Percentiles rank a stretch among this genome's conserved stretches.
phyloP scores from a whole-genome alignment of 2,113 vertebrate genomes.

The Forbesichthys papilliferus region DNA sequence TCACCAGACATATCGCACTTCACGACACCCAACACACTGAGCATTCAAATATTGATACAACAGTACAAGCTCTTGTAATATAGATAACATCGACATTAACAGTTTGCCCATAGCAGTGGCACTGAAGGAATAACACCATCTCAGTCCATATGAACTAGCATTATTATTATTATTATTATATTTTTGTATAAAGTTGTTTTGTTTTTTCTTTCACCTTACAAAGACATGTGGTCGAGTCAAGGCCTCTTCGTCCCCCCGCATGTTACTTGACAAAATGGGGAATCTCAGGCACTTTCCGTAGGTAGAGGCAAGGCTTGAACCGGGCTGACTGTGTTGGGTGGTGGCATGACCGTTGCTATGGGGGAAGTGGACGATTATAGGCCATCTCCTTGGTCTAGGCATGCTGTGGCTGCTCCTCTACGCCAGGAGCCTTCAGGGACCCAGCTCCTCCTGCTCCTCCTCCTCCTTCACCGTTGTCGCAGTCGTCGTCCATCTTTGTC shows the following conservation, averaged over 20 bases:
- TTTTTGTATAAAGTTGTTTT: slow-evolving; percentile 30
- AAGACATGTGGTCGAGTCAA: slow-evolving; percentile 54
- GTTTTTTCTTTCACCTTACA: slow-evolving; percentile 29
- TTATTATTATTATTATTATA: slow-evolving; percentile 44
- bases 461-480: slow-evolving; percentile 32
- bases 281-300: slow-evolving; percentile 95
- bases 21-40: slow-evolving; percentile 64
- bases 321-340: slow-evolving; percentile 37
- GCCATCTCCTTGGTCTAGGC: slow-evolving; percentile 84
- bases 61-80: slow-evolving; percentile 69
- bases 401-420: slow-evolving; percentile 70
- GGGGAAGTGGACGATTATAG: slow-evolving; percentile 34
- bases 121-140: slow-evolving; percentile 63
- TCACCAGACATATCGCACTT: slow-evolving; percentile 51
- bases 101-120: slow-evolving; percentile 61
- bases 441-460: slow-evolving; percentile 41
- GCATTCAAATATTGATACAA: slow-evolving; percentile 69
- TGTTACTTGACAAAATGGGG: slow-evolving; percentile 64
- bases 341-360: not conserved
- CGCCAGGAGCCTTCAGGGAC: slow-evolving; percentile 77
- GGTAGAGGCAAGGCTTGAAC: slow-evolving; percentile 73
- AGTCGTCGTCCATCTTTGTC: slow-evolving; percentile 74
- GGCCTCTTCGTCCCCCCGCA: slow-evolving; percentile 33
- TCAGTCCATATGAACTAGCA: slow-evolving; percentile 58
- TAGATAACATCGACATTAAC: slow-evolving; percentile 66